Base-by-base conservation (phyloP, 2,797 vertebrate species). In the Limnodromus scolopaceus region DNA sequence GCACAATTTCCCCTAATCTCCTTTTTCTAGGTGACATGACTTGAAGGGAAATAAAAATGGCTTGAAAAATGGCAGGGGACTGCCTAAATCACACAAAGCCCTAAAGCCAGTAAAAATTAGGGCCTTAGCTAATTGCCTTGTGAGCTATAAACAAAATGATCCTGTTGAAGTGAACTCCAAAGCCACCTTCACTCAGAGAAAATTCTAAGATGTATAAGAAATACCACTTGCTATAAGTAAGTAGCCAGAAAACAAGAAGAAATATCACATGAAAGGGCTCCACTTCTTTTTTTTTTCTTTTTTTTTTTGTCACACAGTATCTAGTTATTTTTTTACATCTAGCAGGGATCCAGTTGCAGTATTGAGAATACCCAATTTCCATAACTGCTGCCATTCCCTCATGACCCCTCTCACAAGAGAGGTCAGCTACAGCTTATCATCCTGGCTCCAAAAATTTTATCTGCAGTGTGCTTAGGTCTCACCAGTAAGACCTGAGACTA, bases 211-310 rank as follows among this genome's bases (percentile, higher is more conserved):
- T n/a, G n/a, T n/a, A n/a, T 17, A 92, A 83, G 38, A 58, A 81
- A 30, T 34, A 80, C 16, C 11, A n/a, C 14, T 68, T 70, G 5
- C 24, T 49, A 1, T 9, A 64, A 3, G 12, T 34, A 51, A 10
- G 12, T 11, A 46, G 7, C 12, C 27, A 92, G 60, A 43, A 70
- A 74, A 23, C 10, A 57, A 82, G 3, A 10, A 22, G 0, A 3
- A 68, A 9, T 0, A 0, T 16, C 1, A 1, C 4, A 13, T 20
- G 17, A 83, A 84, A 78, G 32, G 3, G 2, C 4, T 64, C 9
- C 2, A 15, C 10, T 25, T 34, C 1, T 16, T 5, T 51, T 24
- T 55, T 51, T 27, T 28, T 34, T 1, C 14, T 4, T 43, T 25
- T 46, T 36, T 11, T 60, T 63, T 12, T 4, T 30, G 30, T 53